phyloP scores from a whole-genome alignment of 1,140 invertebrate genomes.

The Vanessa tameamea region DNA sequence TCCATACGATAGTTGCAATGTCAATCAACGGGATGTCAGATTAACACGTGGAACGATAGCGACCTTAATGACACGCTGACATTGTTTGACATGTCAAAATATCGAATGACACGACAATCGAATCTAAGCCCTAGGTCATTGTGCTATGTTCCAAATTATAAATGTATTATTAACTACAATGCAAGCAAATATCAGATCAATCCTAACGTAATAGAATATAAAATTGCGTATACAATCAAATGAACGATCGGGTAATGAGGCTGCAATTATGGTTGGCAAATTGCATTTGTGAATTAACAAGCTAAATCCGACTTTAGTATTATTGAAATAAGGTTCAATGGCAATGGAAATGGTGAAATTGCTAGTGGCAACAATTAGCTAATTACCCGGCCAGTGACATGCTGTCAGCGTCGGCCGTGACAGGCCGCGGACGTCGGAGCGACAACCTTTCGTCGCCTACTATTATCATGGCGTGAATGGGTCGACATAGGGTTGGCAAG shows the following conservation, averaged over 20 bases:
- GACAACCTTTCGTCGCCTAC: constrained; percentile 62
- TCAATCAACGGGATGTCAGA: constrained; percentile 35
- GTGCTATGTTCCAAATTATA: constrained; percentile 11
- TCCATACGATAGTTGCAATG: background rate
- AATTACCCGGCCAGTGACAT: constrained; percentile 56
- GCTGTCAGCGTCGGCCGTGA: constrained; percentile 53
- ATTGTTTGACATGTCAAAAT: constrained; percentile 36
- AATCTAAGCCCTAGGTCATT: constrained; percentile 26
- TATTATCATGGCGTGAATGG: constrained; percentile 50
- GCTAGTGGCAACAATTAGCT: constrained; percentile 58
- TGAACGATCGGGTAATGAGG: constrained; percentile 35
- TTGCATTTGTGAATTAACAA: constrained; percentile 25
- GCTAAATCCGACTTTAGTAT: constrained; percentile 21
- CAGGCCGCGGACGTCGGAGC: constrained; percentile 50
- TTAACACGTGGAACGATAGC: constrained; percentile 32
- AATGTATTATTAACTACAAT: background rate
- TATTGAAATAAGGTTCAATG: constrained; percentile 31
- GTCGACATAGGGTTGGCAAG: constrained; percentile 40
- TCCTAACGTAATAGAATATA: constrained; percentile 13
- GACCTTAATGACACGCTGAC: constrained; percentile 19
- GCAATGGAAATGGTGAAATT: constrained; percentile 14
- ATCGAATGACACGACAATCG: constrained; percentile 27
- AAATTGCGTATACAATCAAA: constrained; percentile 23
- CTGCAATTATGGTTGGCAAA: constrained; percentile 45
- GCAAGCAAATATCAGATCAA: background rate